Evolutionary conservation across 2,113 vertebrate species (phyloP).

Genomic region (Cichladusa arquata): DNA sequence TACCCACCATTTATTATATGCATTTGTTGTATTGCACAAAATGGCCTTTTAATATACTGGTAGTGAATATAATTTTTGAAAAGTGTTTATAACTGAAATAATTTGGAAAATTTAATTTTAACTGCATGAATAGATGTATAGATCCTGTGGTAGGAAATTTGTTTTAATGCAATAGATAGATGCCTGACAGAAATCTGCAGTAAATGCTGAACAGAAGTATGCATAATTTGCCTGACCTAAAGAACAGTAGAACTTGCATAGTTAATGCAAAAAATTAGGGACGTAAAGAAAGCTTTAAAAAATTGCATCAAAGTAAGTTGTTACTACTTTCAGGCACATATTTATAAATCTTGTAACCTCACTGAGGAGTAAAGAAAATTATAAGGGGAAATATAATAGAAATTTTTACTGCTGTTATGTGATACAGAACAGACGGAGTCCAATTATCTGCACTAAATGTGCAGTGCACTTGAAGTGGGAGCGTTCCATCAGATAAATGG

Average conservation of each 20-base stretch:
- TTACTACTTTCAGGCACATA: neutral
- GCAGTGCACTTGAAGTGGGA: neutral
- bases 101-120: constrained; percentile 2
- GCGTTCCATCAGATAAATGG: neutral
- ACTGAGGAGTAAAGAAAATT: neutral
- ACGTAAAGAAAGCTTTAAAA: neutral
- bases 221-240: neutral
- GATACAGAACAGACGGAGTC: neutral
- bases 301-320: neutral
- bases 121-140: neutral
- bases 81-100: neutral
- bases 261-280: neutral
- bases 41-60: neutral
- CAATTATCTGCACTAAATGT: neutral
- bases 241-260: neutral
- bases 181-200: neutral
- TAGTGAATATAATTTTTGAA: neutral
- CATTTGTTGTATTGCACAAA: neutral
- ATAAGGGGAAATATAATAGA: neutral
- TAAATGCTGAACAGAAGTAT: neutral
- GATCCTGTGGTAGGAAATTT: neutral
- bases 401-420: neutral
- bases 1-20: neutral
- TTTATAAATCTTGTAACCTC: neutral
- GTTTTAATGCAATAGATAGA: neutral